Conservation (phyloP, 2,113 vertebrate genomes). For the Perca schrenkii region DNA sequence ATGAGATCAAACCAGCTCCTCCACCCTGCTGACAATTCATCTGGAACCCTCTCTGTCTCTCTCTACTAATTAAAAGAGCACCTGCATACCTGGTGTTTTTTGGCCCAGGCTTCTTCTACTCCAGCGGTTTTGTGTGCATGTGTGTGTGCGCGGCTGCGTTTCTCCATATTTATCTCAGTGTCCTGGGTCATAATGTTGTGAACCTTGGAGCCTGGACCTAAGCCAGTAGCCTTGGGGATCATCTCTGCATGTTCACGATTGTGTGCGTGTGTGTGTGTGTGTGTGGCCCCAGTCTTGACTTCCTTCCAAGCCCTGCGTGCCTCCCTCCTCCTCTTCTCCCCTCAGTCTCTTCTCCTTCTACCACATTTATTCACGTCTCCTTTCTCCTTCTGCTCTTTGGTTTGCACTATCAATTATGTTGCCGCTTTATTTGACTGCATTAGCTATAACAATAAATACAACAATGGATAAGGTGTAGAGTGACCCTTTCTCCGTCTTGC, state of each 20-base stretch:
- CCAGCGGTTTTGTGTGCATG: conserved; percentile 13
- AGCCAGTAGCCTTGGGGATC: conserved; percentile 70
- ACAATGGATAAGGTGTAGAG: not conserved
- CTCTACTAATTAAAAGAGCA: conserved; percentile 84
- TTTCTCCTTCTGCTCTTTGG: conserved; percentile 11
- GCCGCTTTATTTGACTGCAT: conserved; percentile 19
- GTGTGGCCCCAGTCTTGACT: conserved; percentile 62
- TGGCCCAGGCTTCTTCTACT: conserved; percentile 33
- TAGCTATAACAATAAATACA: conserved; percentile 13
- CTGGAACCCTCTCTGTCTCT: conserved; percentile 47
- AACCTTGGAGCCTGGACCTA: conserved; percentile 66
- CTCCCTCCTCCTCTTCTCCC: conserved; percentile 10
- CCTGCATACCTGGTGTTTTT: conserved; percentile 72
- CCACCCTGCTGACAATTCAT: conserved; percentile 77
- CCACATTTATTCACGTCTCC: conserved; percentile 19
- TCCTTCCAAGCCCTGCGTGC: conserved; percentile 55
- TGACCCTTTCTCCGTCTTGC: not conserved
- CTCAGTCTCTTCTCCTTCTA: conserved; percentile 24
- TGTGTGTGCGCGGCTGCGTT: conserved; percentile 16
- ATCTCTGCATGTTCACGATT: conserved; percentile 51
- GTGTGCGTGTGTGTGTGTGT: conserved; percentile 52
- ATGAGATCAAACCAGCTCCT: conserved; percentile 71
- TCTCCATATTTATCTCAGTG: conserved; percentile 51
- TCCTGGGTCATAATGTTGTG: conserved; percentile 51
- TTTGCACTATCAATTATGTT: conserved; percentile 1